Conservation (phyloP, 1,140 invertebrate genomes). For the Chrysopa pallens region DNA sequence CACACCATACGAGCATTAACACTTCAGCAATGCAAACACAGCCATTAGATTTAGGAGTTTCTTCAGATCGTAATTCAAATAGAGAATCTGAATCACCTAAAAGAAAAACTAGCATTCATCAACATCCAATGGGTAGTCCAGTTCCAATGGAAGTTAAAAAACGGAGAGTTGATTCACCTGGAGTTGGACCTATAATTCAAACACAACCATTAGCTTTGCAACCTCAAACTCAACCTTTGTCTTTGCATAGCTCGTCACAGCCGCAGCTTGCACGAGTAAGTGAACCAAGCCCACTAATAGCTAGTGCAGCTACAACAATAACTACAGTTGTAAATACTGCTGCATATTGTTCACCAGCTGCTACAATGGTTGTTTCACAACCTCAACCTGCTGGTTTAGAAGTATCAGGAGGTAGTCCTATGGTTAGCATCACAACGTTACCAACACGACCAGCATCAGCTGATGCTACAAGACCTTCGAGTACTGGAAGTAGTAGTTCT, state of each 20-base stretch:
- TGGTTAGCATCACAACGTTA: conserved; percentile 1
- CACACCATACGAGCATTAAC: conserved; percentile 8
- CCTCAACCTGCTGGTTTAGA: conserved; percentile 3
- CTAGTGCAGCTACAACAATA: conserved; percentile 51
- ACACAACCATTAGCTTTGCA: neutral
- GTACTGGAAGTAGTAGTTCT: conserved; percentile 25
- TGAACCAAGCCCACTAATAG: conserved; percentile 49
- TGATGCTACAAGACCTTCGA: conserved; percentile 35
- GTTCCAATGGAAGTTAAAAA: conserved; percentile 34
- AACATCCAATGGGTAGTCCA: conserved; percentile 15
- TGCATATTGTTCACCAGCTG: conserved; percentile 18
- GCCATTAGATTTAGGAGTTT: conserved; percentile 51
- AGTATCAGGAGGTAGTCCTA: conserved; percentile 10
- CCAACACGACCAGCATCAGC: conserved; percentile 22
- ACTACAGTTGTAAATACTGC: conserved; percentile 47
- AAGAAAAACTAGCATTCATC: conserved; percentile 27
- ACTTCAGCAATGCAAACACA: conserved; percentile 37
- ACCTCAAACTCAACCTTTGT: conserved; percentile 3
- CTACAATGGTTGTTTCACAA: conserved; percentile 6
- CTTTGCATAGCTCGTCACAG: conserved; percentile 15
- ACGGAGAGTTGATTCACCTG: conserved; percentile 22
- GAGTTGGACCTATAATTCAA: conserved; percentile 11
- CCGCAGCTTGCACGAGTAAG: conserved; percentile 38
- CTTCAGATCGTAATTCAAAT: conserved; percentile 25
- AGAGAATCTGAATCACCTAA: conserved; percentile 31